Evolutionary conservation across 2,888 invertebrate genomes (phyloP).

Genomic region (Pogonocherus hispidulus): DNA sequence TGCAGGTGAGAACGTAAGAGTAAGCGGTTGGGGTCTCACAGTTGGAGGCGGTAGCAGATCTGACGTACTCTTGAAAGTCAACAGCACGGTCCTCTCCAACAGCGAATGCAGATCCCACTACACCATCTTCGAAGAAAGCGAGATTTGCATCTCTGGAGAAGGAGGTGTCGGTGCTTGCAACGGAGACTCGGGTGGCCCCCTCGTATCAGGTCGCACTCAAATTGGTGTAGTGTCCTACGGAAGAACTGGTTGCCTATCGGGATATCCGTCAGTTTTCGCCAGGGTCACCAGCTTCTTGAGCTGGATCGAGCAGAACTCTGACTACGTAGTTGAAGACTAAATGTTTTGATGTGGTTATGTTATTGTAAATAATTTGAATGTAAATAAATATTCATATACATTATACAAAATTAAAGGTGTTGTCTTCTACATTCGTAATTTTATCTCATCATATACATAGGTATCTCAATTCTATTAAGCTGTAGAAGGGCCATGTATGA

Average conservation of each 20-base stretch:
- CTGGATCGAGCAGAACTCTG: slow-evolving; percentile 11
- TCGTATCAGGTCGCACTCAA: not conserved
- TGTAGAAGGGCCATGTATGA: too few species aligned
- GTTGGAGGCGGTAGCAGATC: slow-evolving; percentile 7
- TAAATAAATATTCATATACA: too few species aligned
- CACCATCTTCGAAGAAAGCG: slow-evolving; percentile 4
- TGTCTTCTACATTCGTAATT: too few species aligned
- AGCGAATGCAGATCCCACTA: not conserved
- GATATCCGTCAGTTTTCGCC: slow-evolving; percentile 5
- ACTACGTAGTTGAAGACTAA: not conserved
- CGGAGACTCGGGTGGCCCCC: slow-evolving; percentile 14
- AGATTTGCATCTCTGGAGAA: slow-evolving; percentile 12
- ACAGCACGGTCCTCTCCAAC: slow-evolving; percentile 18
- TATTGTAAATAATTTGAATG: too few species aligned
- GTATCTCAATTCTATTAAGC: too few species aligned
- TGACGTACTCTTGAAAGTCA: not conserved
- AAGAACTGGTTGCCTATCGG: not conserved
- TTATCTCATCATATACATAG: too few species aligned
- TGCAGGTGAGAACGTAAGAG: slow-evolving; percentile 3
- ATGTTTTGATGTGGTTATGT: not conserved
- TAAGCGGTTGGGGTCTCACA: slow-evolving; percentile 22
- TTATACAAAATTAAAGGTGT: too few species aligned
- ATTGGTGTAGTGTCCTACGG: slow-evolving; percentile 15
- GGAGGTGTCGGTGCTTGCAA: slow-evolving; percentile 17
- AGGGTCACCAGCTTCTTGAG: slow-evolving; percentile 10